Percentiles rank a stretch among this genome's conserved stretches.
Evolutionary conservation across 2,888 invertebrate species (phyloP).

Genomic region (Odontothrips loti): DNA sequence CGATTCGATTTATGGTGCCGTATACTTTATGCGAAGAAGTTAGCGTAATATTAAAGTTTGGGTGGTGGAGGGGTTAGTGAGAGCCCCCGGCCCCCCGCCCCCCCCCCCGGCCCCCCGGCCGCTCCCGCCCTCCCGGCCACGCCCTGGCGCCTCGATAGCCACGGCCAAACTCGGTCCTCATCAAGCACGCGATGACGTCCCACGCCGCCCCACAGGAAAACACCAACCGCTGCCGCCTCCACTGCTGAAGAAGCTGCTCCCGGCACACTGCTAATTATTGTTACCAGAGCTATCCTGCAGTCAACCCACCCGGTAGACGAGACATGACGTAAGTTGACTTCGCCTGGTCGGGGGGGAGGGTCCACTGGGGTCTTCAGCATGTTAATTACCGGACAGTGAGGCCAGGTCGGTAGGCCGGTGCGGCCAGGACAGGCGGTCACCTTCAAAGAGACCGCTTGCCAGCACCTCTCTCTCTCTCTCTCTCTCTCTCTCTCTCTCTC

Average conservation of each 20-base stretch:
- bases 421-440: not conserved
- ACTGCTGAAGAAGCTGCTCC: too few species aligned
- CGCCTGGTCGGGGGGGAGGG: not conserved
- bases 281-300: not conserved
- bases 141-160: not conserved
- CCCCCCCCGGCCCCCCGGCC: not conserved
- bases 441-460: not conserved
- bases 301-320: not conserved
- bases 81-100: too few species aligned
- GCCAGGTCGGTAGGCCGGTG: not conserved
- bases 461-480: not conserved
- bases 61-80: not conserved
- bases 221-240: too few species aligned
- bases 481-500: too few species aligned
- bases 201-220: too few species aligned
- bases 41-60: constrained; percentile 19
- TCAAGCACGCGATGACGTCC: too few species aligned
- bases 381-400: constrained; percentile 2
- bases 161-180: too few species aligned
- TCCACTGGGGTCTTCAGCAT: not conserved
- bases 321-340: too few species aligned
- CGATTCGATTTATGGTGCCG: constrained; percentile 15
- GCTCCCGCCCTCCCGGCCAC: too few species aligned
- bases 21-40: constrained; percentile 19
- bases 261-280: too few species aligned